A percentile compares a stretch with the other conserved stretches of the same genome.
phyloP scores from a whole-genome alignment of 2,113 vertebrate genomes.

The Corydoras maculifer region DNA sequence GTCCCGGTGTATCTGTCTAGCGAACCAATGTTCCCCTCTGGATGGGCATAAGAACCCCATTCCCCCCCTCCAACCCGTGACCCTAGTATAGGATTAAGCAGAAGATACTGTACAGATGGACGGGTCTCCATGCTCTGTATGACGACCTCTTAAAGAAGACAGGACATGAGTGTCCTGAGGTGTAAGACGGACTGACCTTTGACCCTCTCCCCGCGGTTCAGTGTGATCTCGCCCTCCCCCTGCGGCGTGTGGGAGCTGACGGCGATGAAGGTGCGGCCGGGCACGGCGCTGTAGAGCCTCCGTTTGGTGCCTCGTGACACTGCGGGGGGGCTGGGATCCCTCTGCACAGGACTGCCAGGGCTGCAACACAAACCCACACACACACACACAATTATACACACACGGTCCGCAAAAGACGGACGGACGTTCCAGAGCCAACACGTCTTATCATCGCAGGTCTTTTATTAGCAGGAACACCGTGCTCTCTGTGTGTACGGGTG shows the following conservation, averaged over 20 bases:
- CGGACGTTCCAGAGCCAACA: too few species aligned
- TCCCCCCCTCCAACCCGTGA: too few species aligned
- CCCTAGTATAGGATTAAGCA: too few species aligned
- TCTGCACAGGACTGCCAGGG: constrained; percentile 67
- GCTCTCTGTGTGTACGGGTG: too few species aligned
- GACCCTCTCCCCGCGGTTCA: constrained; percentile 88
- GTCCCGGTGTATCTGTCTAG: too few species aligned
- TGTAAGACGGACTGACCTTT: constrained; percentile 72
- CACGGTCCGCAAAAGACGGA: background rate
- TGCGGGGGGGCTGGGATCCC: constrained; percentile 66
- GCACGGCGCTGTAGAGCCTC: constrained; percentile 89
- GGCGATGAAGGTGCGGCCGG: constrained; percentile 87
- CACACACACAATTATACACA: background rate
- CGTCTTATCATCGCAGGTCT: too few species aligned
- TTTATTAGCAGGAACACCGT: too few species aligned
- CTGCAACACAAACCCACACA: constrained; percentile 48
- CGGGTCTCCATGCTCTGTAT: background rate
- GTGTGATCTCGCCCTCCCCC: constrained; percentile 86
- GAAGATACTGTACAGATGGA: too few species aligned
- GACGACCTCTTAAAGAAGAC: constrained; percentile 11
- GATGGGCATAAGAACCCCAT: too few species aligned
- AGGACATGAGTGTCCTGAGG: background rate
- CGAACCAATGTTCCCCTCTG: too few species aligned
- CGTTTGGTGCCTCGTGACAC: constrained; percentile 79
- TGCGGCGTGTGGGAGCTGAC: constrained; percentile 82